Percentiles rank a stretch among this genome's conserved stretches.
Conservation (phyloP, 2,113 vertebrate genomes). For the Pristiophorus japonicus region DNA sequence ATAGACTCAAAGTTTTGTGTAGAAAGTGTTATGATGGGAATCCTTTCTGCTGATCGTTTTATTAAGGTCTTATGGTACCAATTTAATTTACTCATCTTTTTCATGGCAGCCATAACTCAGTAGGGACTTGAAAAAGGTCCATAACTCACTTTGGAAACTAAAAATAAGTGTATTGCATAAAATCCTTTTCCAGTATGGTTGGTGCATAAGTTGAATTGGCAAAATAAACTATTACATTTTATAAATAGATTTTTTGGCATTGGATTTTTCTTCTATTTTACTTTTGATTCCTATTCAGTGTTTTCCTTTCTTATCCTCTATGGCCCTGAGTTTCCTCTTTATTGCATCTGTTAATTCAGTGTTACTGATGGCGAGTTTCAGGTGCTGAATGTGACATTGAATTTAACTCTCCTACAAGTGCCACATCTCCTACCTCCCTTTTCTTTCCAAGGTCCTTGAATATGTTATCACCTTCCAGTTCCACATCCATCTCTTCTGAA, state of each 20-base stretch:
- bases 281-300: not conserved
- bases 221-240: not conserved
- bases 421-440: not conserved
- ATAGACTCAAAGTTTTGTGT: not conserved
- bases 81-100: slow-evolving; percentile 5
- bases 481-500: not conserved
- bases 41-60: not conserved
- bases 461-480: not conserved
- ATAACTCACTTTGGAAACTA: not conserved
- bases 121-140: not conserved
- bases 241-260: not conserved
- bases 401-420: not conserved
- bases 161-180: not conserved
- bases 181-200: not conserved
- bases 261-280: not conserved
- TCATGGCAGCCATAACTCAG: not conserved
- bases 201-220: slow-evolving; percentile 19
- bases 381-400: not conserved
- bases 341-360: not conserved
- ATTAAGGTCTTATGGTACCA: not conserved
- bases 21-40: not conserved
- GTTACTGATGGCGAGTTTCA: not conserved
- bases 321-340: not conserved
- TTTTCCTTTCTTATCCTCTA: not conserved
- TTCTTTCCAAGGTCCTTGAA: not conserved